Evolutionary conservation across 2,797 vertebrate genomes (phyloP).

Genomic region (Podarcis lilfordi): DNA sequence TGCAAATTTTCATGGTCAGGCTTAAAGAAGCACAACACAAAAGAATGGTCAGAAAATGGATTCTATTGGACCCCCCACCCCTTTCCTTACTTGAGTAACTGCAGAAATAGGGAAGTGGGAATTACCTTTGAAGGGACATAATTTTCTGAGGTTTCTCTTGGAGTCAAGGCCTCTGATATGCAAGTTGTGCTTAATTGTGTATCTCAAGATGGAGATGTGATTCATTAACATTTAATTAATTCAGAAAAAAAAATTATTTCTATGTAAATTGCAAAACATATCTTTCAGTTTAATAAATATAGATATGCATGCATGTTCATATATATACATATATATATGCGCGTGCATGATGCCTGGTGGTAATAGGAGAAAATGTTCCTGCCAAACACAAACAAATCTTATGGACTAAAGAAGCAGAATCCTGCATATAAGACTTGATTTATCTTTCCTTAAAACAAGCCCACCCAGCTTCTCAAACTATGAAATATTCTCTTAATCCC

Average conservation of each 20-base stretch:
- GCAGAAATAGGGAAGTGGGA: not conserved
- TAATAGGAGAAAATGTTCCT: constrained; percentile 22
- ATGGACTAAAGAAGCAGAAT: not conserved
- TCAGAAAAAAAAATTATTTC: not conserved
- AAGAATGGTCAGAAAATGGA: not conserved
- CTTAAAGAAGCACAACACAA: not conserved
- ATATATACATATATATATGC: too few species aligned
- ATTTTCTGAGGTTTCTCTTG: not conserved
- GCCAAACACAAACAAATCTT: not conserved
- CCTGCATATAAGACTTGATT: constrained; percentile 4
- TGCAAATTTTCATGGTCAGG: not conserved
- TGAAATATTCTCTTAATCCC: constrained; percentile 44
- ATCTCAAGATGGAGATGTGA: not conserved
- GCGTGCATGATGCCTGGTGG: not conserved
- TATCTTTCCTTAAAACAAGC: constrained; percentile 22
- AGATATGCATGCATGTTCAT: too few species aligned
- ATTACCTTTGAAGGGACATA: not conserved
- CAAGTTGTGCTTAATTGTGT: not conserved
- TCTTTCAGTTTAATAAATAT: not conserved
- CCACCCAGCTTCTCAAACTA: constrained; percentile 12
- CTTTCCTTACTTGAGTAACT: not conserved
- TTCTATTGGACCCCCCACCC: not conserved
- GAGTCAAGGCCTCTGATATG: not conserved
- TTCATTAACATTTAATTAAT: not conserved
- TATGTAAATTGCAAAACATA: not conserved